Conservation (phyloP, 2,888 invertebrate genomes). For the Drosophila tanythrix region DNA sequence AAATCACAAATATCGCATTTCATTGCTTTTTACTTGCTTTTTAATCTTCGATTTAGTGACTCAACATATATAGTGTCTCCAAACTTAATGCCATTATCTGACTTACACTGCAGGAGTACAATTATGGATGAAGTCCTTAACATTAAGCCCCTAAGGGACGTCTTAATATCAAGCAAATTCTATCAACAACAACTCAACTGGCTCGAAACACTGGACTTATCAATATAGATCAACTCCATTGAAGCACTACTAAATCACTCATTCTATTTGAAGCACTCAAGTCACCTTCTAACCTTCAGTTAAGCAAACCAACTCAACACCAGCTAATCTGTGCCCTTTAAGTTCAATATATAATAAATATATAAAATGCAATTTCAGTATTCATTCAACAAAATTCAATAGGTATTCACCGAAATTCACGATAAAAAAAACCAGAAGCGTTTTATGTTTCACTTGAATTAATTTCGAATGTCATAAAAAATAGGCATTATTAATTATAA, state of each 20-base stretch:
- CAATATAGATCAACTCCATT: background rate
- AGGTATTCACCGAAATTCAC: background rate
- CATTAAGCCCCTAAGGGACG: background rate
- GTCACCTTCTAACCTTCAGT: background rate
- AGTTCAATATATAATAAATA: background rate
- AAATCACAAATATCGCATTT: background rate
- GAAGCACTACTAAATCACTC: rapidly evolving
- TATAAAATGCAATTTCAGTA: background rate
- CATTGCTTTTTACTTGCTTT: background rate
- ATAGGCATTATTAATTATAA: background rate
- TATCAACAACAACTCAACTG: background rate
- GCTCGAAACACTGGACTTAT: background rate
- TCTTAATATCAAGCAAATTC: background rate
- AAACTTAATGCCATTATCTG: background rate
- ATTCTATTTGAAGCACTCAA: background rate
- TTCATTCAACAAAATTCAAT: background rate
- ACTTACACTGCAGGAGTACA: background rate
- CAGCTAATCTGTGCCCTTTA: background rate
- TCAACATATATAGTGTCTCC: background rate
- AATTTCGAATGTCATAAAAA: background rate
- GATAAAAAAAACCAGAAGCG: background rate
- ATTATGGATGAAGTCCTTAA: rapidly evolving
- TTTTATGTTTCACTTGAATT: background rate
- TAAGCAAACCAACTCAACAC: background rate
- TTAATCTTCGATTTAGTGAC: background rate